Percentiles rank a stretch among this genome's conserved stretches.
Conservation (phyloP, 2,888 invertebrate species). For the Beris chalybata region DNA sequence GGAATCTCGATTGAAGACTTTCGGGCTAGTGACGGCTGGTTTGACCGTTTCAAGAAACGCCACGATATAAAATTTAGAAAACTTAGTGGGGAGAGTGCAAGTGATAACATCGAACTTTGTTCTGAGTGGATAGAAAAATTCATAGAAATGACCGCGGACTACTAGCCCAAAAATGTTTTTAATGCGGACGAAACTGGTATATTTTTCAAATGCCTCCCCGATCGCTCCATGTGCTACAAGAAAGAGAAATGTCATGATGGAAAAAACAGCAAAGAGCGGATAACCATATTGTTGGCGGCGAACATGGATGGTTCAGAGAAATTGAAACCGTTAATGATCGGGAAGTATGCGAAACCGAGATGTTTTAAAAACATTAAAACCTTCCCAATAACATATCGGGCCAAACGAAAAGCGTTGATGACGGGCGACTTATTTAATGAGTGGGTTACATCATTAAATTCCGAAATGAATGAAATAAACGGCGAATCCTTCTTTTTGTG, state of each 20-base stretch:
- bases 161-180: constrained; percentile 42
- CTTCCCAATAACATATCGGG: neutral
- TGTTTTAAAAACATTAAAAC: constrained; percentile 2
- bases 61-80: too few relatives aligned
- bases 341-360: neutral
- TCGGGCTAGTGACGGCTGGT: too few relatives aligned
- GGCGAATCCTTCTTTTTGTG: too few relatives aligned
- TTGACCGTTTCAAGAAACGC: too few relatives aligned
- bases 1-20: too few relatives aligned
- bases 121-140: too few relatives aligned
- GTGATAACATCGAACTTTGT: too few relatives aligned
- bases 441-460: constrained; percentile 1
- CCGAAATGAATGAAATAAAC: too few relatives aligned
- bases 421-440: constrained; percentile 5
- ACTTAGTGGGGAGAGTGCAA: too few relatives aligned
- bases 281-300: constrained; percentile 47
- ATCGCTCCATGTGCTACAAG: constrained; percentile 44
- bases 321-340: constrained; percentile 39
- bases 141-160: constrained; percentile 33
- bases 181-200: constrained; percentile 45
- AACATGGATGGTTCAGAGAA: constrained; percentile 48
- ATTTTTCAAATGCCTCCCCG: constrained; percentile 45
- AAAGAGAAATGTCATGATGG: constrained; percentile 46
- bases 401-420: neutral
- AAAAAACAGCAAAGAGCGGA: constrained; percentile 44